Base-by-base conservation (phyloP, 2,113 vertebrate species). In the Gila orcuttii region DNA sequence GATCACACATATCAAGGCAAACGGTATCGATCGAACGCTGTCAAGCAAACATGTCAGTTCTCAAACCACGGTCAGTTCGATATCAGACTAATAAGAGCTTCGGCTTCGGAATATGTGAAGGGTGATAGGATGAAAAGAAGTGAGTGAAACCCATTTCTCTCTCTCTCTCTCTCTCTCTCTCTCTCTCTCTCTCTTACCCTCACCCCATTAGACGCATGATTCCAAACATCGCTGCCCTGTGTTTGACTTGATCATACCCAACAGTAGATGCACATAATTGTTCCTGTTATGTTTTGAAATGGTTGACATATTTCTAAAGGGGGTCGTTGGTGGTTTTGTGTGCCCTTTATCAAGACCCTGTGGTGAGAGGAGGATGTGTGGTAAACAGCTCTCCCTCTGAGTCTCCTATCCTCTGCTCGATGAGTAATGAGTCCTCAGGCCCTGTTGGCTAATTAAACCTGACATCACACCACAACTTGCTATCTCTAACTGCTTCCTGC, bases 391-490 rank as follows among this genome's bases (percentile, higher is more conserved):
- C 87, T 91, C 91, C 84, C 85, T 50, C 21, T 80, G 89, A 92
- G 84, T 87, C 88, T 89, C 81, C 90, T 89, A 82, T 76, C 86
- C 82, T 79, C 76, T 59, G 50, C 69, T 76, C 19, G 2, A 57
- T 93, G 90, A 93, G 91, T 93, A 93, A 93, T 91, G 91, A 93
- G 55, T 90, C 91, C 91, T 84, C 10, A 73, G 87, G 91, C 89
- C 83, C 82, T 83, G 86, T 89, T 89, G 89, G 88, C 89, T 94
- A 93, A 93, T 93, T 94, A 92, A 88, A 94, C 89, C 86, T 87
- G 92, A 93, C 92, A 93, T 92, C 90, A 90, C 88, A 91, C 92
- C 88, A 83, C 87, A 89, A 91, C 86, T 69, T 21, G 21, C 90
- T 89, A 87, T 71, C 62, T 31, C 23, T 19, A 28, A 79, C 86